Percentiles rank a stretch among this genome's conserved stretches.
Evolutionary conservation across 2,888 invertebrate species (phyloP).

Genomic region (Allygus modestus): DNA sequence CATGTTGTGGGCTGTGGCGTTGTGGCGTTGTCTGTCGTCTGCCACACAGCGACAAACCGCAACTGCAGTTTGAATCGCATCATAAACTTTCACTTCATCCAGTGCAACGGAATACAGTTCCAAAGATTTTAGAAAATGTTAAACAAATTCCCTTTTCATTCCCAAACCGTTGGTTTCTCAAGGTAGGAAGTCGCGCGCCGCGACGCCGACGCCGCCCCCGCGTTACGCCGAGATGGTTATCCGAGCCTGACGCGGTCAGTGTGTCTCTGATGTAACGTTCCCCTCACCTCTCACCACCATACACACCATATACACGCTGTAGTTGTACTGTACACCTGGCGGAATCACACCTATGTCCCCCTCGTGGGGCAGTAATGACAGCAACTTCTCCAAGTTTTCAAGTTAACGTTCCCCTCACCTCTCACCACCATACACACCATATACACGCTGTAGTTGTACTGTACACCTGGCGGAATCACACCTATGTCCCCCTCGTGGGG

Average conservation of each 20-base stretch:
- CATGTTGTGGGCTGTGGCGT: neutral
- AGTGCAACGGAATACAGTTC: too few relatives aligned
- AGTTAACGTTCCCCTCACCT: neutral
- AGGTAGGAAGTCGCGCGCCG: neutral
- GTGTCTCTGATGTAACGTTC: slow-evolving; percentile 19
- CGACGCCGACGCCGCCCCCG: neutral
- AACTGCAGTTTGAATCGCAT: neutral
- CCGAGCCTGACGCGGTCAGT: slow-evolving; percentile 3
- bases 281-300: neutral
- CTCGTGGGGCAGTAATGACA: too few relatives aligned
- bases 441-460: neutral
- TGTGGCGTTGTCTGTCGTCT: neutral
- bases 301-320: too few relatives aligned
- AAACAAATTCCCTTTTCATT: neutral
- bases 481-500: too few relatives aligned
- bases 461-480: neutral
- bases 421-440: too few relatives aligned
- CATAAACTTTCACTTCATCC: too few relatives aligned
- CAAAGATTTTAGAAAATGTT: too few relatives aligned
- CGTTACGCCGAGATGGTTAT: slow-evolving; percentile 11
- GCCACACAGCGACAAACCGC: neutral
- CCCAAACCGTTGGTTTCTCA: neutral
- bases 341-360: too few relatives aligned
- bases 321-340: neutral
- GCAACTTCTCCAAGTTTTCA: too few relatives aligned